Conservation (phyloP, 2,113 vertebrate genomes). For the Stigmatopora nigra region DNA sequence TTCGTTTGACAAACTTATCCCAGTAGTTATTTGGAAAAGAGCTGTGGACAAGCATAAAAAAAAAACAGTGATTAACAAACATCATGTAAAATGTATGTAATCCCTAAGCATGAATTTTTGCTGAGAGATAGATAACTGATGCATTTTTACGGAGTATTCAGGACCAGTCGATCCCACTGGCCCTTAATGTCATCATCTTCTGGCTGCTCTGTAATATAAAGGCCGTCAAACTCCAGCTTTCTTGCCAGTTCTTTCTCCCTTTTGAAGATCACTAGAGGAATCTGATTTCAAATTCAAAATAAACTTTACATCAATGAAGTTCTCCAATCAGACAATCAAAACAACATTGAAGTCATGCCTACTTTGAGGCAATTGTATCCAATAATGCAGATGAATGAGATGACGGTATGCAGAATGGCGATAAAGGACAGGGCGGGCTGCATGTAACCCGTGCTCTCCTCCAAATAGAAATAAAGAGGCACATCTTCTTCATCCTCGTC, state of each 20-base stretch:
- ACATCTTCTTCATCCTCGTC: slow-evolving; percentile 77
- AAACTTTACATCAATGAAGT: not conserved
- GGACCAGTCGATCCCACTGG: slow-evolving; percentile 87
- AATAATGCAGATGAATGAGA: slow-evolving; percentile 91
- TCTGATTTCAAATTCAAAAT: slow-evolving; percentile 52
- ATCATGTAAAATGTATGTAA: not conserved
- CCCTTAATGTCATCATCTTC: slow-evolving; percentile 91
- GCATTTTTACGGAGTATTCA: slow-evolving; percentile 78
- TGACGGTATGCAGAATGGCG: slow-evolving; percentile 79
- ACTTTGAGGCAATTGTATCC: slow-evolving; percentile 95
- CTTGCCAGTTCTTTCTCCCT: slow-evolving; percentile 89
- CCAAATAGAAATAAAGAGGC: slow-evolving; percentile 83
- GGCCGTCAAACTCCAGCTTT: slow-evolving; percentile 87
- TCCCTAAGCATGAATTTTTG: not conserved
- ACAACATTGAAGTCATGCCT: not conserved
- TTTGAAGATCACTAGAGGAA: slow-evolving; percentile 89
- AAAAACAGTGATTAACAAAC: not conserved
- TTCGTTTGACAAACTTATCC: slow-evolving; percentile 93
- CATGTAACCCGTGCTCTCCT: slow-evolving; percentile 95
- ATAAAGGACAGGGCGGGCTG: slow-evolving; percentile 79
- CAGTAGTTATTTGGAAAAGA: slow-evolving; percentile 92
- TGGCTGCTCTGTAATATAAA: slow-evolving; percentile 87
- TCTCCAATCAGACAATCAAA: not conserved
- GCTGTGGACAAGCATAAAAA: slow-evolving; percentile 58
- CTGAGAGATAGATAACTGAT: not conserved